Percentiles rank a stretch among this genome's conserved stretches.
Conservation (phyloP, 1,140 invertebrate species). For the Hermetia illucens region DNA sequence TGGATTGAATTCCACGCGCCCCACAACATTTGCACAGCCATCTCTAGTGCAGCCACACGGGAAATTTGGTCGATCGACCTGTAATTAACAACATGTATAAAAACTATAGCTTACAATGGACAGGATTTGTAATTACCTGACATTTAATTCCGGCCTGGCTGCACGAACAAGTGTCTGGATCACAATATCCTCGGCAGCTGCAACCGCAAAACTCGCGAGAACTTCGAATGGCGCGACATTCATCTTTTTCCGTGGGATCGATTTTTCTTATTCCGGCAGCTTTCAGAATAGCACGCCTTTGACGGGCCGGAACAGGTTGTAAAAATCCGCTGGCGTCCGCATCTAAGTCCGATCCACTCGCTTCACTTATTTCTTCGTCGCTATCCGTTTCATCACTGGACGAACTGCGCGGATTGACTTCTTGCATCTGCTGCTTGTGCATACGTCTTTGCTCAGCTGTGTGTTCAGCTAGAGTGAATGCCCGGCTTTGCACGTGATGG, state of each 20-base stretch:
- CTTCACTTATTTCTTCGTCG: constrained; percentile 68
- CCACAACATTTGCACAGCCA: constrained; percentile 82
- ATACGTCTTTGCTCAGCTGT: constrained; percentile 71
- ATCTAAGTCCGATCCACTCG: constrained; percentile 72
- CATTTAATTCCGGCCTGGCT: constrained; percentile 91
- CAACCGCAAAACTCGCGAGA: constrained; percentile 93
- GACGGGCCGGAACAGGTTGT: constrained; percentile 83
- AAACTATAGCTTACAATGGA: too few species aligned
- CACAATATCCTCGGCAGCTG: constrained; percentile 85
- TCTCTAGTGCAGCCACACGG: constrained; percentile 92
- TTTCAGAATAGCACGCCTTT: constrained; percentile 70
- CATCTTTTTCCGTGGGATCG: constrained; percentile 85
- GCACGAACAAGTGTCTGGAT: constrained; percentile 90
- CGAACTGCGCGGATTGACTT: constrained; percentile 36
- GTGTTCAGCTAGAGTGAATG: constrained; percentile 58
- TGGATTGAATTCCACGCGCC: constrained; percentile 92
- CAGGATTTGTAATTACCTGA: constrained; percentile 51
- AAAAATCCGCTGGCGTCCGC: constrained; percentile 87
- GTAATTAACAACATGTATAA: constrained; percentile 3
- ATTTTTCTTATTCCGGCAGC: constrained; percentile 87
- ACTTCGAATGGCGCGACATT: constrained; percentile 80
- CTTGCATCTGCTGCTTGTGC: constrained; percentile 67
- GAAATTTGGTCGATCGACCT: constrained; percentile 84
- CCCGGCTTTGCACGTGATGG: constrained; percentile 55
- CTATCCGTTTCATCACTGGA: constrained; percentile 63